A percentile compares a stretch with the other conserved stretches of the same genome.
Conservation (phyloP, 2,888 invertebrate genomes). For the Rhagonycha lutea region DNA sequence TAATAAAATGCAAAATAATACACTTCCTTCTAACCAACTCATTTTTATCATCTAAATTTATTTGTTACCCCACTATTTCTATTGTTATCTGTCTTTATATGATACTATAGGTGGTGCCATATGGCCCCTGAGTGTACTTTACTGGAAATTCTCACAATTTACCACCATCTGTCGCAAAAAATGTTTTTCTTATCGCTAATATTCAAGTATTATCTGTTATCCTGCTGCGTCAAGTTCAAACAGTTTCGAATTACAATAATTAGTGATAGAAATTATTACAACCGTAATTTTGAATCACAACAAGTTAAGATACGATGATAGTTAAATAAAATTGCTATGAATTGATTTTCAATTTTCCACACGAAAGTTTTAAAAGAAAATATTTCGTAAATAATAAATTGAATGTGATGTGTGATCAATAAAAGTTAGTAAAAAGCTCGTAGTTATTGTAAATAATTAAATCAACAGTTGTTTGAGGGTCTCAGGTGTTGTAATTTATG, state of each 20-base stretch:
- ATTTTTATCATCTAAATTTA: slow-evolving; percentile 24
- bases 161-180: slow-evolving; percentile 51
- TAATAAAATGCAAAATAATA: slow-evolving; percentile 11
- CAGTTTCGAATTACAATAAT: slow-evolving; percentile 2
- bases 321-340: background rate
- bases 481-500: slow-evolving; percentile 23
- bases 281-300: background rate
- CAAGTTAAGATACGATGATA: background rate
- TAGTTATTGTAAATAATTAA: background rate
- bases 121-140: slow-evolving; percentile 49
- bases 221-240: slow-evolving; percentile 8
- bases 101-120: slow-evolving; percentile 43
- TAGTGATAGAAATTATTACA: background rate
- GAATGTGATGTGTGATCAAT: background rate
- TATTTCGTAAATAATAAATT: background rate
- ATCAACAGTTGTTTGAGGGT: slow-evolving; percentile 6
- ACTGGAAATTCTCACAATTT: slow-evolving; percentile 53
- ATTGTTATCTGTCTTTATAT: slow-evolving; percentile 36
- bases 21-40: slow-evolving; percentile 28
- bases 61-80: slow-evolving; percentile 29
- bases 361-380: background rate
- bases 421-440: background rate
- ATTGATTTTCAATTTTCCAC: background rate
- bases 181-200: slow-evolving; percentile 46
- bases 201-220: slow-evolving; percentile 13